Evolutionary conservation across 2,797 vertebrate genomes (phyloP).

Genomic region (Novumbra hubbsi): DNA sequence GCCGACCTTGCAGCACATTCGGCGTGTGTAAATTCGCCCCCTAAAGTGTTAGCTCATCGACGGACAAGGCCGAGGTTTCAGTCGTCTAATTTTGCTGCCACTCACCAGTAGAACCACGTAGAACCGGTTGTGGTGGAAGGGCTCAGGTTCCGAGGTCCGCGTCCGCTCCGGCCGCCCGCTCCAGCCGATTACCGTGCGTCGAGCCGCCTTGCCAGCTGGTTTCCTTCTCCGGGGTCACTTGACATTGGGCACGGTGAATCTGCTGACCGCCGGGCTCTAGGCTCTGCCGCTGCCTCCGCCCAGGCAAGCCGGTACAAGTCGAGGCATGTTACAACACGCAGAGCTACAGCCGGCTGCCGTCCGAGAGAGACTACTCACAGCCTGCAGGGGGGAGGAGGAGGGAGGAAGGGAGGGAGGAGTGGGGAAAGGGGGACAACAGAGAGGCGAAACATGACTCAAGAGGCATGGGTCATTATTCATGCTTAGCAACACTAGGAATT

Average conservation of each 20-base stretch:
- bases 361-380: conserved; percentile 54
- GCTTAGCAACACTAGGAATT: too few species aligned
- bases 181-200: conserved; percentile 16
- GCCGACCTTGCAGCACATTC: too few species aligned
- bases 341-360: conserved; percentile 60
- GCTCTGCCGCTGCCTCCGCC: conserved; percentile 18
- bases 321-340: conserved; percentile 77
- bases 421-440: conserved; percentile 60
- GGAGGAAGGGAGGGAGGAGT: conserved; percentile 46
- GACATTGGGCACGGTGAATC: conserved; percentile 44
- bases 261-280: conserved; percentile 62
- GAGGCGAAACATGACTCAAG: conserved; percentile 60
- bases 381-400: conserved; percentile 50
- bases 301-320: conserved; percentile 73
- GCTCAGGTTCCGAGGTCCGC: too few species aligned
- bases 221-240: conserved; percentile 50
- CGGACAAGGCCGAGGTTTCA: too few species aligned
- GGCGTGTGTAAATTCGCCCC: too few species aligned
- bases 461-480: neutral
- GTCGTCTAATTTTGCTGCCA: too few species aligned
- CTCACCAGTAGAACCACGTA: too few species aligned
- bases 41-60: too few species aligned
- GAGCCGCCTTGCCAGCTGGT: conserved; percentile 28
- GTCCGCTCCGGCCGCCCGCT: conserved; percentile 5
- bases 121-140: too few species aligned